Evolutionary conservation across 2,888 invertebrate genomes (phyloP), one percentile per base, ranked within the genome.

Genomic region (Heliconius sara): DNA sequence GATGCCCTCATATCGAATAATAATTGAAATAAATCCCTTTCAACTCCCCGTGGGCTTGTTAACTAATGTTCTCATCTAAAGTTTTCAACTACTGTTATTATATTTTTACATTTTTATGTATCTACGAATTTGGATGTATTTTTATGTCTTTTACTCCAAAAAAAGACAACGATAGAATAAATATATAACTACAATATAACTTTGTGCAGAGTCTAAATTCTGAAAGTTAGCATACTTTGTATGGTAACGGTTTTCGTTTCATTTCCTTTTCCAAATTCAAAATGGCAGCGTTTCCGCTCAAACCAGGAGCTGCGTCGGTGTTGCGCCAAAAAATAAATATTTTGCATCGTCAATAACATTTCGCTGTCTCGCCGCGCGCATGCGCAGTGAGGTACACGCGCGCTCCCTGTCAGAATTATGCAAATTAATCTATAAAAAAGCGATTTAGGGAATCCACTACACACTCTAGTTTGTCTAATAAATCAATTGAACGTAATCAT

Each of bases 261-360:
- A 39, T 67, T 79, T 79, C 76, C n/a, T 67, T 81, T 77, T 25
- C 78, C 80, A 78, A 84, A 82, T 84, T 84, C 86, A 85, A 86
- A 85, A 86, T 86, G 86, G 86, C 86, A 84, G 85, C 85, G 81
- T 75, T 73, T 77, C 80, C 82, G 83, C 83, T 82, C 81, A 80
- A 81, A 81, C 82, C 80, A 75, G 74, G 82, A 84, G 83, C 83
- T 86, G 86, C 88, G 86, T 85, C 86, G 87, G 86, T 88, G 88
- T 91, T 90, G 90, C 90, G 89, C 87, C 89, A 91, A 91, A 91
- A 90, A 92, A 92, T 93, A 94, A 95, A 93, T 93, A 94, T 91
- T 93, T 92, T 93, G 94, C 95, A 95, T 95, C 92, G 92, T 94
- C 94, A 93, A 95, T 95, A 95, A 92, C 91, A 92, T 91, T 90